Conservation (phyloP, 2,888 invertebrate species). For the Aphodius granarius region DNA sequence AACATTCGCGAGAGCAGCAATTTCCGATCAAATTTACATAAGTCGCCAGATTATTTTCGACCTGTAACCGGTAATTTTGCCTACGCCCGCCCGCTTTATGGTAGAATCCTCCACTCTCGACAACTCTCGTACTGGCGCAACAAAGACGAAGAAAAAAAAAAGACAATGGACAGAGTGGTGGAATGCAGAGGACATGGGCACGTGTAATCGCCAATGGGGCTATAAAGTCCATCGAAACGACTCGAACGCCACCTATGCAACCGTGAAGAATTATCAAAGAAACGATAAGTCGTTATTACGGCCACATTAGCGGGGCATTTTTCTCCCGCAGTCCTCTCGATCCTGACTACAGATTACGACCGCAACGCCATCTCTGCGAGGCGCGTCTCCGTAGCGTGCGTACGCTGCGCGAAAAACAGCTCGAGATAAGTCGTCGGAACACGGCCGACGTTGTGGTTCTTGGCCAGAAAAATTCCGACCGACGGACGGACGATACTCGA, state of each 20-base stretch:
- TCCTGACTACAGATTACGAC: background rate
- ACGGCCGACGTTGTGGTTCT: background rate
- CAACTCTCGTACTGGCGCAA: background rate
- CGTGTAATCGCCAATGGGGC: background rate
- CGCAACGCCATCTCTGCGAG: background rate
- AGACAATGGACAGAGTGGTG: background rate
- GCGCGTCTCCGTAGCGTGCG: background rate
- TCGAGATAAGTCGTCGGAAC: background rate
- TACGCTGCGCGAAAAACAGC: background rate
- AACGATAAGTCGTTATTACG: background rate
- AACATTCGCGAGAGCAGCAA: background rate
- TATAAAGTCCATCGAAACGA: background rate
- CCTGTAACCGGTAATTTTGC: background rate
- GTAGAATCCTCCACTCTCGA: background rate
- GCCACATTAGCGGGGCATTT: background rate
- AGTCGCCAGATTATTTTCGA: background rate
- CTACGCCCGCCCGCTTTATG: background rate
- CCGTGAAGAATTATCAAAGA: background rate
- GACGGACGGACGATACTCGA: background rate
- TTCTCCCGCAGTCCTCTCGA: background rate
- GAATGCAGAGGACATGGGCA: background rate
- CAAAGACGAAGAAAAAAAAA: too few relatives aligned
- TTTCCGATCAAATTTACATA: background rate
- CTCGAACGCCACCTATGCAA: background rate
- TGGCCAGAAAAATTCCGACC: background rate